A percentile compares a stretch with the other conserved stretches of the same genome.
Conservation (phyloP, 1,140 invertebrate genomes). For the Lordiphosa stackelbergi region DNA sequence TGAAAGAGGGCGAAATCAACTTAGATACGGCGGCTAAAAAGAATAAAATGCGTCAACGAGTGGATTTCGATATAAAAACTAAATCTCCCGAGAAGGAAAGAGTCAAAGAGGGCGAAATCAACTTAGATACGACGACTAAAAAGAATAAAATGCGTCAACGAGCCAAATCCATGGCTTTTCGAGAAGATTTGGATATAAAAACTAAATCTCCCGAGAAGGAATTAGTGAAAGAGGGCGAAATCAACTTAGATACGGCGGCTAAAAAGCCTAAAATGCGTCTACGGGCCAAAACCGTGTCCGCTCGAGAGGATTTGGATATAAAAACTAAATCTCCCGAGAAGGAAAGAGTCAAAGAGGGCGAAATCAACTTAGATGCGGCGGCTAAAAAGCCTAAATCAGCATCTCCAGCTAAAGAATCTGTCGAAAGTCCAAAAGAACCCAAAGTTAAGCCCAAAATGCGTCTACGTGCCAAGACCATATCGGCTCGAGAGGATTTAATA, state of each 20-base stretch:
- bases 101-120: neutral
- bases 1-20: no score
- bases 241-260: neutral
- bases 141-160: neutral
- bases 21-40: neutral
- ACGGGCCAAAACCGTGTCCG: neutral
- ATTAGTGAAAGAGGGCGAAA: no score
- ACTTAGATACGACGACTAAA: neutral
- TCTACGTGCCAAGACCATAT: neutral
- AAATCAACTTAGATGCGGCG: no score
- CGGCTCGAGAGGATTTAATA: neutral
- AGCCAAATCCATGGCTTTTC: neutral
- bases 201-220: no score
- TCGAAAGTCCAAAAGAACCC: no score
- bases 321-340: no score
- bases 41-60: neutral
- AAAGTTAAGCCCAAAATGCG: neutral
- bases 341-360: no score
- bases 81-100: neutral
- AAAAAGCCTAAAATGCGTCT: neutral
- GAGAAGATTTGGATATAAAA: neutral
- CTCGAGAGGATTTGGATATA: neutral
- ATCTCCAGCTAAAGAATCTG: neutral
- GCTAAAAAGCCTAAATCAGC: no score
- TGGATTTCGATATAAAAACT: neutral